These are phyloP conservation scores for Octonoba sinensis DNA, from an alignment of 2,888 invertebrate genomes.

Conservation along the genomic window DNA sequence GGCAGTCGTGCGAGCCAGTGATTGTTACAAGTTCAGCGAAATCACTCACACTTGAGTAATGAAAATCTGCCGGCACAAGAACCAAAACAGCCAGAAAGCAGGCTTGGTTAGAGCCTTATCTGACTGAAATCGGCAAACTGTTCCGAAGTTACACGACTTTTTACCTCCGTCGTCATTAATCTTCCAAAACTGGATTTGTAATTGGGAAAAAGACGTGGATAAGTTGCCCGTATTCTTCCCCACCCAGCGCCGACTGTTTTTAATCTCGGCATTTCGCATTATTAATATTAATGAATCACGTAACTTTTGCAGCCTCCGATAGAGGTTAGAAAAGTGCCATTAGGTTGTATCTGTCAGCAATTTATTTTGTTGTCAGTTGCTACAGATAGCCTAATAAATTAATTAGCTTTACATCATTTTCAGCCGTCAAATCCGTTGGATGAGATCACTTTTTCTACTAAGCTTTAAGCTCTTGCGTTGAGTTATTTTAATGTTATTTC, in stretches of 20 bases:
- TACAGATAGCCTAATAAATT: slow-evolving; percentile 53
- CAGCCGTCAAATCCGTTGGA: slow-evolving; percentile 27
- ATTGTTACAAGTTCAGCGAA: slow-evolving; percentile 35
- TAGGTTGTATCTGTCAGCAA: slow-evolving; percentile 59
- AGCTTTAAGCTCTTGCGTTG: too few relatives aligned
- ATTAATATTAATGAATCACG: slow-evolving; percentile 62
- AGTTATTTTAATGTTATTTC: too few relatives aligned
- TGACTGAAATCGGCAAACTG: slow-evolving; percentile 40
- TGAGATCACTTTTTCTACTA: slow-evolving; percentile 1
- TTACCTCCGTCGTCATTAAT: slow-evolving; percentile 56
- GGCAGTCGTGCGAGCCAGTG: slow-evolving; percentile 18
- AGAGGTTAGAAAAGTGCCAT: slow-evolving; percentile 39
- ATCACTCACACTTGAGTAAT: slow-evolving; percentile 55
- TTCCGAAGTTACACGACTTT: slow-evolving; percentile 59
- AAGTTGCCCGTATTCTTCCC: slow-evolving; percentile 39
- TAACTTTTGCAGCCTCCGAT: neutral
- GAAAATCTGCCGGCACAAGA: neutral
- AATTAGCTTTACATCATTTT: slow-evolving; percentile 54
- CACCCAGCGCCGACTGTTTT: slow-evolving; percentile 20
- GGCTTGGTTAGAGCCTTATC: slow-evolving; percentile 38
- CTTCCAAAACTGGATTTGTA: slow-evolving; percentile 62
- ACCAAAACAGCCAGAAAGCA: too few relatives aligned
- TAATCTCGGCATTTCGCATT: slow-evolving; percentile 61
- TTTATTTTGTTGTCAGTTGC: slow-evolving; percentile 60
- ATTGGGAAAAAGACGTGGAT: slow-evolving; percentile 57